Percentiles rank a stretch among this genome's conserved stretches.
Evolutionary conservation across 2,113 vertebrate species (phyloP).

Genomic region (Bambusicola thoracicus): DNA sequence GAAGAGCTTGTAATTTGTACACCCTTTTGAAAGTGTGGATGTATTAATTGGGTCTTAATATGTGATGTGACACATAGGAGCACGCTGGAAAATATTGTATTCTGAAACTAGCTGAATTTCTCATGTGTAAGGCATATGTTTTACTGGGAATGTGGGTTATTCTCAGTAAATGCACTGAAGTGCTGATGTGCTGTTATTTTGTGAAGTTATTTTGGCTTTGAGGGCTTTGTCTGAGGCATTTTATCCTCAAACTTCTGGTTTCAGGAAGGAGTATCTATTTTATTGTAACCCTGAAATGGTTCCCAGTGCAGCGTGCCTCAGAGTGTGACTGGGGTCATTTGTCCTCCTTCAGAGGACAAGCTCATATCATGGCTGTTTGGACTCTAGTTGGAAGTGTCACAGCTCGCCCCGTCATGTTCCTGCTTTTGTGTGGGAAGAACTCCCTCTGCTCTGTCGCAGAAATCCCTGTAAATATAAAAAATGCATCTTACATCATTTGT

Average conservation of each 20-base stretch:
- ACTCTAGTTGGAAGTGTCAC: background rate
- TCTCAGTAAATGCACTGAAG: background rate
- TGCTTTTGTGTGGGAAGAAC: background rate
- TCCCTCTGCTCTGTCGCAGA: background rate
- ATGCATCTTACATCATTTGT: background rate
- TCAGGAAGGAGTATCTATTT: background rate
- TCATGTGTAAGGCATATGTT: fast-evolving
- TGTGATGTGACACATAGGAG: background rate
- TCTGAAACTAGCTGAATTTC: background rate
- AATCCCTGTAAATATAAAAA: constrained; percentile 1
- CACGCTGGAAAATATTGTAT: background rate
- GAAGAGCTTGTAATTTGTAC: background rate
- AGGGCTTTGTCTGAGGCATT: background rate
- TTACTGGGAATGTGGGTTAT: background rate
- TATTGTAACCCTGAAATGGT: background rate
- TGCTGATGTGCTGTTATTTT: background rate
- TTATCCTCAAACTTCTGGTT: background rate
- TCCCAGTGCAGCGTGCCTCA: background rate
- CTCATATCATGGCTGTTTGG: background rate
- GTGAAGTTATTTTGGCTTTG: background rate
- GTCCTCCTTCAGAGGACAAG: background rate
- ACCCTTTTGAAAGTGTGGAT: background rate
- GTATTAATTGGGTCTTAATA: background rate
- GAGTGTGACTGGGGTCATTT: background rate
- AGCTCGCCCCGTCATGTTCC: background rate